A percentile compares a stretch with the other conserved stretches of the same genome.
Conservation (phyloP, 1,140 invertebrate genomes). For the Aphelenchoides avenae region DNA sequence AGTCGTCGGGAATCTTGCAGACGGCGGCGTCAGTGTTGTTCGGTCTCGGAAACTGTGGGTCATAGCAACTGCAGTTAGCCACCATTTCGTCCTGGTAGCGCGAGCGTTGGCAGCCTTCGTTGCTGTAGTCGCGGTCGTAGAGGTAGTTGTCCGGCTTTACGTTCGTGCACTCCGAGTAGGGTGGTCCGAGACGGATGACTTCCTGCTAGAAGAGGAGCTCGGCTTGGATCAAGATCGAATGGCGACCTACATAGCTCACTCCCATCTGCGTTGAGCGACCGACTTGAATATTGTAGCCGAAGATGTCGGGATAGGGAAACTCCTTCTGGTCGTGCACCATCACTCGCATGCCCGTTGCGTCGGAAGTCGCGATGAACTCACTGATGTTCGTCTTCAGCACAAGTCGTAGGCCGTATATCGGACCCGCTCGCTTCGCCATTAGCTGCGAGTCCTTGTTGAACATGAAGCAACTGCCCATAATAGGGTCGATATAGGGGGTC, state of each 20-base stretch:
- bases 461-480: conserved; percentile 36
- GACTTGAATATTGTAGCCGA: conserved; percentile 37
- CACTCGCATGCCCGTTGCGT: conserved; percentile 35
- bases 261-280: conserved; percentile 12
- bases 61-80: conserved; percentile 15
- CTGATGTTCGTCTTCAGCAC: conserved; percentile 32
- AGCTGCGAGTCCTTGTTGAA: conserved; percentile 18
- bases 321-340: conserved; percentile 37
- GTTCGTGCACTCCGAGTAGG: conserved; percentile 26
- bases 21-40: conserved; percentile 4
- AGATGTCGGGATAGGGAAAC: too few relatives aligned
- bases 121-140: conserved; percentile 16
- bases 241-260: too few relatives aligned
- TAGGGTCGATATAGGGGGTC: conserved; percentile 23
- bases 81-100: too few relatives aligned
- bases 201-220: conserved; percentile 24
- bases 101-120: conserved; percentile 34
- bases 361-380: conserved; percentile 26
- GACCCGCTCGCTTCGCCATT: conserved; percentile 28
- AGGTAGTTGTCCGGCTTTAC: conserved; percentile 21
- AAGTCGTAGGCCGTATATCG: conserved; percentile 35
- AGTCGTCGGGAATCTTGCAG: conserved; percentile 21
- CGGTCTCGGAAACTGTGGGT: conserved; percentile 19
- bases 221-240: too few relatives aligned
- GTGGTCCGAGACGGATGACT: conserved; percentile 17